Evolutionary conservation across 2,797 vertebrate genomes (phyloP).

Genomic region (Chaenodraco wilsoni): DNA sequence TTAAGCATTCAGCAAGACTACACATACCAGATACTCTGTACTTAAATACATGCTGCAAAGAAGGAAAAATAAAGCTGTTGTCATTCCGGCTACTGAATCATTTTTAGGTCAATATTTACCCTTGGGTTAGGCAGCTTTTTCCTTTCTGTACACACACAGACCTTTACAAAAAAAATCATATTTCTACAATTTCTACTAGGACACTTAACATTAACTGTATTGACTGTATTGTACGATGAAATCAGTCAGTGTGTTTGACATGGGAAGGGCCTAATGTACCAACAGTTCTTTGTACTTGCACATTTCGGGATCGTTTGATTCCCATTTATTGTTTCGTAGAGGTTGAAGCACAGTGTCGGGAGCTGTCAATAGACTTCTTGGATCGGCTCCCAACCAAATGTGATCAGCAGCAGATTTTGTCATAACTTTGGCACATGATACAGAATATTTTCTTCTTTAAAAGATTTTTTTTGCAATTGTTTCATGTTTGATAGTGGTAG

Average conservation of each 20-base stretch:
- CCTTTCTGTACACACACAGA: constrained; percentile 12
- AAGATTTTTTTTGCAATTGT: neutral
- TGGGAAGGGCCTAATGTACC: neutral
- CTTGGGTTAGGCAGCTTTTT: constrained; percentile 18
- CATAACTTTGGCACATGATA: constrained; percentile 2
- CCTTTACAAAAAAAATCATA: constrained; percentile 3
- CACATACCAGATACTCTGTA: neutral
- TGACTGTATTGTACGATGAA: neutral
- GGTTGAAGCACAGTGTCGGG: neutral
- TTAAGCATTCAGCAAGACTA: neutral
- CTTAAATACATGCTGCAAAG: constrained; percentile 19
- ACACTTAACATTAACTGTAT: neutral
- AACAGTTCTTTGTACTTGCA: neutral
- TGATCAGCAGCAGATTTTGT: neutral
- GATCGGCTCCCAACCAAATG: constrained; percentile 8
- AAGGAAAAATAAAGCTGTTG: constrained; percentile 11
- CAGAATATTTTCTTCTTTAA: neutral
- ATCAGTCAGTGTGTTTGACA: constrained; percentile 5
- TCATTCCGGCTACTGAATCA: constrained; percentile 24
- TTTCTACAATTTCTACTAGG: neutral
- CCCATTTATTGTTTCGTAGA: constrained; percentile 8
- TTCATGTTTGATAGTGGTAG: neutral
- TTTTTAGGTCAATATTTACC: constrained; percentile 53
- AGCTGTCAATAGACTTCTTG: constrained; percentile 6
- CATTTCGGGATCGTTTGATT: constrained; percentile 9